These are phyloP conservation scores for Leptinotarsa rubiginosa DNA, from an alignment of 2,888 invertebrate genomes.

Conservation along the genomic window DNA sequence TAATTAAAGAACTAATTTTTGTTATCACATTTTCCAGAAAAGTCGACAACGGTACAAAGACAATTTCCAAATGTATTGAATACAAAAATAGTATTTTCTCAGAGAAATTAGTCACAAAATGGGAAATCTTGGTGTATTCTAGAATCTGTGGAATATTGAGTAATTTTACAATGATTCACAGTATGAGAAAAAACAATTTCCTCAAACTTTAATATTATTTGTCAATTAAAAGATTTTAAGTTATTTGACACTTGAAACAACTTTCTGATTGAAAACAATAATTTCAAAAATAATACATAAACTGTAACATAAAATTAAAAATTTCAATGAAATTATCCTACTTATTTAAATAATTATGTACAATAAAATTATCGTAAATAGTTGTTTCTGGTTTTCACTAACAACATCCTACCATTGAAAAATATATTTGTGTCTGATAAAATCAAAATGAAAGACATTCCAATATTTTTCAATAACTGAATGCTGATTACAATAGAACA, in stretches of 20 bases:
- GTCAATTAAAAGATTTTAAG: not conserved
- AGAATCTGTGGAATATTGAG: slow-evolving; percentile 12
- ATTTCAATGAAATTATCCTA: not conserved
- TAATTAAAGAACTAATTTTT: slow-evolving; percentile 52
- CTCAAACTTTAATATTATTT: not conserved
- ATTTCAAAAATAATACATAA: not conserved
- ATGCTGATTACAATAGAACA: not conserved
- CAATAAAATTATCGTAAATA: not conserved
- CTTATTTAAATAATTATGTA: slow-evolving; percentile 2
- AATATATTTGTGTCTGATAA: not conserved
- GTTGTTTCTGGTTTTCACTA: not conserved
- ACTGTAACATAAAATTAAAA: not conserved
- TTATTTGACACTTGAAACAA: not conserved
- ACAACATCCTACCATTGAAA: not conserved
- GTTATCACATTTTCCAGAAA: slow-evolving; percentile 65
- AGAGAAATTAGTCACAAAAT: slow-evolving; percentile 38
- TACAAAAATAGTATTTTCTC: slow-evolving; percentile 57
- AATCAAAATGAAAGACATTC: not conserved
- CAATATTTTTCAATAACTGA: not conserved
- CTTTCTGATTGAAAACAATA: not conserved
- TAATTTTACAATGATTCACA: slow-evolving; percentile 1
- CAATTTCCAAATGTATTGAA: slow-evolving; percentile 49
- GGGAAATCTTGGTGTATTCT: slow-evolving; percentile 22
- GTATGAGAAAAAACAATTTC: no score
- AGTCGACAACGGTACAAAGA: slow-evolving; percentile 58